A percentile compares a stretch with the other conserved stretches of the same genome.
Evolutionary conservation across 2,888 invertebrate species (phyloP).

Genomic region (Amiota minor): DNA sequence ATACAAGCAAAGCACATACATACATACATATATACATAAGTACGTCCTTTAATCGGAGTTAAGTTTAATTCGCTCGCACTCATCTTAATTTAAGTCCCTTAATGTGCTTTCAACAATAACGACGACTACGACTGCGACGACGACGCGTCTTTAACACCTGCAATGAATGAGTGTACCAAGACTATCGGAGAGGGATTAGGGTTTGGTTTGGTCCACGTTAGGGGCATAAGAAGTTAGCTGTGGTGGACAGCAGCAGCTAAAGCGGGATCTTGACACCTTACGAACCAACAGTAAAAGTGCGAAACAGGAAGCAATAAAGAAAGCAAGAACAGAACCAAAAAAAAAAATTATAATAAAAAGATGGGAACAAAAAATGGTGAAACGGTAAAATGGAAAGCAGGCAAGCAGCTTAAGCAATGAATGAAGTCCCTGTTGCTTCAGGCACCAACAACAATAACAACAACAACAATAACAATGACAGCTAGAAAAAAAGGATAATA

Average conservation of each 20-base stretch:
- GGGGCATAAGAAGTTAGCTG: too few relatives aligned
- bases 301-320: slow-evolving; percentile 22
- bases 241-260: neutral
- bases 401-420: slow-evolving; percentile 16
- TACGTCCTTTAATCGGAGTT: slow-evolving; percentile 21
- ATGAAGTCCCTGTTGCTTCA: slow-evolving; percentile 26
- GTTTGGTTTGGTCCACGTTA: too few relatives aligned
- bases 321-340: neutral
- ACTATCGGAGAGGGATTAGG: too few relatives aligned
- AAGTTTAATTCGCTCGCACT: slow-evolving; percentile 32
- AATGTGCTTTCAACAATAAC: slow-evolving; percentile 27
- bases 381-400: neutral
- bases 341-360: neutral
- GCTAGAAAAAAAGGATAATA: slow-evolving; percentile 8
- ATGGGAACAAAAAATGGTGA: neutral
- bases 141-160: slow-evolving; percentile 23
- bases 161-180: neutral
- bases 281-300: slow-evolving; percentile 4
- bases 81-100: slow-evolving; percentile 31
- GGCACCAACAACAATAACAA: neutral
- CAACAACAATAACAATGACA: neutral
- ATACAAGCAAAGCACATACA: slow-evolving; percentile 1
- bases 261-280: slow-evolving; percentile 8
- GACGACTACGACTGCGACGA: neutral
- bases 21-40: neutral